Conservation (phyloP, 2,113 vertebrate genomes). For the Sinocyclocheilus grahami region DNA sequence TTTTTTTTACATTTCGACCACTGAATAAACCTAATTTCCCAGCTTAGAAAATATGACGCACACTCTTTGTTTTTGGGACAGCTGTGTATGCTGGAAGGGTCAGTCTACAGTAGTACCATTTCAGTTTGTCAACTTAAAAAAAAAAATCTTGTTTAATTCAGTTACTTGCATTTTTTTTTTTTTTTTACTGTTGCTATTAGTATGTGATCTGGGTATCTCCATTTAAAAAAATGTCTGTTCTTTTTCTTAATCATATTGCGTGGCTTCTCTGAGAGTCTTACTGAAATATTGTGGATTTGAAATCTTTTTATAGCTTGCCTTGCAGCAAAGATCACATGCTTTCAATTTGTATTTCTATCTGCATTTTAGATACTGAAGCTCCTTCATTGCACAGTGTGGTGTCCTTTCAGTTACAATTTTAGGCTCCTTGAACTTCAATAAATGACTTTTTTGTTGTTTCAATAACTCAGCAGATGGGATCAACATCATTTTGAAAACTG, state of each 20-base stretch:
- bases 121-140: too few relatives aligned
- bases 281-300: not conserved
- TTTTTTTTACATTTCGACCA: too few relatives aligned
- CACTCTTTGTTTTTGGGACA: too few relatives aligned
- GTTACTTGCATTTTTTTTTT: too few relatives aligned
- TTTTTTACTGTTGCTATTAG: too few relatives aligned
- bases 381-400: not conserved
- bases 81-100: too few relatives aligned
- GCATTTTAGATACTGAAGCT: not conserved
- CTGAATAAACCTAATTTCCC: not conserved
- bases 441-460: slow-evolving; percentile 26
- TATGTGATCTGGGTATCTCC: too few relatives aligned
- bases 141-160: too few relatives aligned
- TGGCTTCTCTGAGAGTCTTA: not conserved
- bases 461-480: slow-evolving; percentile 23
- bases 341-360: not conserved
- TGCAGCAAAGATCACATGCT: slow-evolving; percentile 16
- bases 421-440: not conserved
- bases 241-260: not conserved
- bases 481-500: slow-evolving; percentile 27
- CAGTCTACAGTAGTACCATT: too few relatives aligned
- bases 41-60: too few relatives aligned
- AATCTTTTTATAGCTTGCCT: not conserved
- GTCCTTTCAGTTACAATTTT: not conserved
- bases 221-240: not conserved